Conservation (phyloP, 2,113 vertebrate species). For the Catharus minimus region DNA sequence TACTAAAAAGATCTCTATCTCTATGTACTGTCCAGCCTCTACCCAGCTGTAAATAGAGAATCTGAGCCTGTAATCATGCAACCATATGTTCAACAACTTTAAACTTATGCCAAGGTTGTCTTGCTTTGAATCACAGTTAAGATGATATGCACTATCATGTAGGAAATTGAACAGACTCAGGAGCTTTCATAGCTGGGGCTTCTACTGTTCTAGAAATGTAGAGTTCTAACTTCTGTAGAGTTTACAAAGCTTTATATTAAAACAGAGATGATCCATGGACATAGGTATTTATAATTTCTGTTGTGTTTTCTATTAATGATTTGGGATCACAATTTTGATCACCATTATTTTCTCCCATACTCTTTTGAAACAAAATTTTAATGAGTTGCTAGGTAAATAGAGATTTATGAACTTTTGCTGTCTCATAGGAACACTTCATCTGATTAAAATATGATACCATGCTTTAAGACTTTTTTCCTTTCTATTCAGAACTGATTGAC, state of each 20-base stretch:
- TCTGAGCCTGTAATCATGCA: neutral
- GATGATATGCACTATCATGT: neutral
- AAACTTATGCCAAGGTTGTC: neutral
- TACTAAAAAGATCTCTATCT: conserved; percentile 9
- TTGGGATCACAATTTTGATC: neutral
- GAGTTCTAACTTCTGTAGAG: neutral
- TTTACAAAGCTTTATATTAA: neutral
- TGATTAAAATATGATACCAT: neutral
- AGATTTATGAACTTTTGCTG: neutral
- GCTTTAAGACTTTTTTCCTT: neutral
- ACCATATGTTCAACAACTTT: neutral
- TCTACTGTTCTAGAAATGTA: neutral
- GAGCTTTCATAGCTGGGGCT: neutral
- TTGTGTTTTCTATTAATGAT: neutral
- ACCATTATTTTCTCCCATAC: neutral
- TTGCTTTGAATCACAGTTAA: neutral
- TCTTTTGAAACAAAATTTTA: neutral
- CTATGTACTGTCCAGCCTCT: neutral
- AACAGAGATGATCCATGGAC: neutral
- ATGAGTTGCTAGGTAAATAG: neutral
- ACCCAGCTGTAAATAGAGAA: neutral
- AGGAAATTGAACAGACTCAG: neutral
- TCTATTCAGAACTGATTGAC: neutral
- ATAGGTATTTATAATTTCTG: neutral
- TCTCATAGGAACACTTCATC: neutral